phyloP scores from a whole-genome alignment of 1,140 invertebrate species.

The Drosophila sp. region DNA sequence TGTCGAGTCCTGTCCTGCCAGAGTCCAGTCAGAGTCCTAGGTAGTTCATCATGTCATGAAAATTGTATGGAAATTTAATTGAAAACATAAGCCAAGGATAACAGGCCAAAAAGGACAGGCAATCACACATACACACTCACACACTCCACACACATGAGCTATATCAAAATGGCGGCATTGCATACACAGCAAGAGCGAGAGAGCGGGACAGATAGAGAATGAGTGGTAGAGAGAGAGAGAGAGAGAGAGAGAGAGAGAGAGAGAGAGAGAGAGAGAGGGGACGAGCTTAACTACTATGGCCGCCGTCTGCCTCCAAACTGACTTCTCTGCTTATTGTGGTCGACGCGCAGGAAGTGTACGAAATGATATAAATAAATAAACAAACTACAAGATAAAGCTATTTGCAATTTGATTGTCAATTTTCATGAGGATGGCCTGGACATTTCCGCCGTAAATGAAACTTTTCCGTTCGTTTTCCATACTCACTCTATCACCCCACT shows the following conservation, averaged over 20 bases:
- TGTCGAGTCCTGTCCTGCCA: slow-evolving; percentile 35
- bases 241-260: background rate
- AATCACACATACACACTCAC: slow-evolving; percentile 58
- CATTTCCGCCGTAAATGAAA: slow-evolving; percentile 73
- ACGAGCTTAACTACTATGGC: slow-evolving; percentile 67
- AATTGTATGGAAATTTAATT: slow-evolving; percentile 84
- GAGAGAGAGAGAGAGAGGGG: background rate
- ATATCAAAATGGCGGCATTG: slow-evolving; percentile 50
- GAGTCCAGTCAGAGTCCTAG: slow-evolving; percentile 57
- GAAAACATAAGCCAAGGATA: slow-evolving; percentile 84
- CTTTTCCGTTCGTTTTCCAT: slow-evolving; percentile 39
- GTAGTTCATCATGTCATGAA: slow-evolving; percentile 84
- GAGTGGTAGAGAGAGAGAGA: background rate
- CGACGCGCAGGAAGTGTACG: slow-evolving; percentile 73
- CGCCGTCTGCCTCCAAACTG: slow-evolving; percentile 46
- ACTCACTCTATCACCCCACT: background rate
- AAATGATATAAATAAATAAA: slow-evolving; percentile 83
- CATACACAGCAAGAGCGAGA: slow-evolving; percentile 21
- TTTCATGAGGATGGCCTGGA: slow-evolving; percentile 69
- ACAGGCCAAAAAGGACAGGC: slow-evolving; percentile 80
- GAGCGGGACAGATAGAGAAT: background rate
- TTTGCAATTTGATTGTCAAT: slow-evolving; percentile 83
- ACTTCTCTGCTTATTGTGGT: slow-evolving; percentile 58
- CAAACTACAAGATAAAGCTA: slow-evolving; percentile 83
- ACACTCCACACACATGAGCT: slow-evolving; percentile 30